Conservation (phyloP, 1,140 invertebrate species). For the Triops cancriformis region DNA sequence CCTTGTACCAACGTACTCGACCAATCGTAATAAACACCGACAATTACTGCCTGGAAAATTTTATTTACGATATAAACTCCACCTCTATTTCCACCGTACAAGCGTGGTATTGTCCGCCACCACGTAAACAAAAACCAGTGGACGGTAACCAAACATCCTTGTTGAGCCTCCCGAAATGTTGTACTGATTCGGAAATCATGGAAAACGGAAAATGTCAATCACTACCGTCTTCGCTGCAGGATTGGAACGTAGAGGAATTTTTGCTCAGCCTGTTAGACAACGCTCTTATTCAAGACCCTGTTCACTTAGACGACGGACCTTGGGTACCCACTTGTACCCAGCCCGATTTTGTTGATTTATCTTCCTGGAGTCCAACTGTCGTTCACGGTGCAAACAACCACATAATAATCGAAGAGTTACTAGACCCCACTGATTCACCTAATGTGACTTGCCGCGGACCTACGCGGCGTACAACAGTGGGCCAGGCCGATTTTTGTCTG, state of each 20-base stretch:
- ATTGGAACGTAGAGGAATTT: neutral
- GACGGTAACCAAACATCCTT: neutral
- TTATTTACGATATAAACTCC: neutral
- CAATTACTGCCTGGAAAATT: slow-evolving; percentile 16
- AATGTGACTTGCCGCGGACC: neutral
- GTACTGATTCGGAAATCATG: neutral
- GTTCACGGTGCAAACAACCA: neutral
- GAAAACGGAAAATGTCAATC: neutral
- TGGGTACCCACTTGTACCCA: neutral
- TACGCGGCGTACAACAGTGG: neutral
- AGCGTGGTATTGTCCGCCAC: slow-evolving; percentile 10
- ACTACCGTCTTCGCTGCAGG: neutral
- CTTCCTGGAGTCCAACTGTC: neutral
- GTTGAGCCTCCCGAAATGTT: slow-evolving; percentile 12
- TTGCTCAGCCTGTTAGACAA: neutral
- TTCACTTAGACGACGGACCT: neutral
- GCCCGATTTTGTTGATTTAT: neutral
- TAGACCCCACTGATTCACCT: neutral
- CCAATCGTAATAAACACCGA: neutral
- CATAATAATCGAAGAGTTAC: neutral
- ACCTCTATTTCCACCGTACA: neutral
- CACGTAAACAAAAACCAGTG: neutral
- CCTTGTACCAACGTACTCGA: neutral
- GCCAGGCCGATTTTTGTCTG: neutral
- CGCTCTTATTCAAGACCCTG: neutral